Evolutionary conservation across 2,113 vertebrate species (phyloP).

Genomic region (Melierax canorus): DNA sequence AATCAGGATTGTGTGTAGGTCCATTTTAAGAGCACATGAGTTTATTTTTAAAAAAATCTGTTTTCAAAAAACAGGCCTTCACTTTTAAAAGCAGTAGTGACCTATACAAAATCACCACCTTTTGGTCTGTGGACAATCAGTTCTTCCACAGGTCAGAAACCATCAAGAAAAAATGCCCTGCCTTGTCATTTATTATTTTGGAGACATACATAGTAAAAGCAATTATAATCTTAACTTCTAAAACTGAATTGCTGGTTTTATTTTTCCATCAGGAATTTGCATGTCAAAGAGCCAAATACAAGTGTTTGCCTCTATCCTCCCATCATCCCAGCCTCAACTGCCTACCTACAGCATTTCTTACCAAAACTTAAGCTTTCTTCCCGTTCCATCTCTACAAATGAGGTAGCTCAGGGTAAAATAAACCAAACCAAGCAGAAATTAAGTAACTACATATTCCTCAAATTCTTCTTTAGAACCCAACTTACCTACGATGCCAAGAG

Average conservation of each 20-base stretch:
- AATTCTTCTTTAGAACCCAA: background rate
- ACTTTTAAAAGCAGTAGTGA: background rate
- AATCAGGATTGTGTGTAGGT: background rate
- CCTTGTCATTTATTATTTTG: background rate
- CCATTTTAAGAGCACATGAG: background rate
- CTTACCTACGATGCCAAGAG: background rate
- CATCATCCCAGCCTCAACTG: background rate
- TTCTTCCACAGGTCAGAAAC: background rate
- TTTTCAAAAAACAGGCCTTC: background rate
- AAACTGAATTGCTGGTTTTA: background rate
- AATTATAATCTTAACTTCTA: background rate
- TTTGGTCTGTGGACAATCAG: background rate
- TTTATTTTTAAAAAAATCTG: background rate
- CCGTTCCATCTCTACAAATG: background rate
- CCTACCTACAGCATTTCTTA: background rate
- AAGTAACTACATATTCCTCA: background rate
- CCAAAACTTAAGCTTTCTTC: background rate
- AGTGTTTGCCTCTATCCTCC: background rate
- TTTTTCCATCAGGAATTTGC: background rate
- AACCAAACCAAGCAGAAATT: background rate
- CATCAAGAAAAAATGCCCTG: background rate
- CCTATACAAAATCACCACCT: background rate
- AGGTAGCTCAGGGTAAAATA: slow-evolving; percentile 38
- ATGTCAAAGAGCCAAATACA: background rate
- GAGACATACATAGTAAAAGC: background rate